Conservation (phyloP, 2,888 invertebrate species). For the Macaria liturata region DNA sequence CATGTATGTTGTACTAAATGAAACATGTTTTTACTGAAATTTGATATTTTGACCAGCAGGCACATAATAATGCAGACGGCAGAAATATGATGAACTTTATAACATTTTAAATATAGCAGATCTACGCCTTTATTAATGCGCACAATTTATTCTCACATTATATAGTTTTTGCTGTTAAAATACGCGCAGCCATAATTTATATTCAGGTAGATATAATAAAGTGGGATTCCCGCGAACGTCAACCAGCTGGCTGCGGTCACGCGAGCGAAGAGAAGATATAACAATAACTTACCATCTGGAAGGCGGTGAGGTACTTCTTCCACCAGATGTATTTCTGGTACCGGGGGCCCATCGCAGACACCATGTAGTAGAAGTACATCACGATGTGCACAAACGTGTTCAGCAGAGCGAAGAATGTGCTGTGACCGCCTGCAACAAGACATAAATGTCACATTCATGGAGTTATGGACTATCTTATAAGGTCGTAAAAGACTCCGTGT, state of each 20-base stretch:
- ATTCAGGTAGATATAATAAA: conserved; percentile 3
- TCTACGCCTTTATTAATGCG: neutral
- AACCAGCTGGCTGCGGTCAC: conserved; percentile 9
- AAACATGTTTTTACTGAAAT: too few relatives aligned
- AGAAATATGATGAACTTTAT: too few relatives aligned
- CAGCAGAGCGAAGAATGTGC: conserved; percentile 96
- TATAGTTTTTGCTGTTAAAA: conserved; percentile 11
- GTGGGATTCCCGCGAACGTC: conserved; percentile 23
- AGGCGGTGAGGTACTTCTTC: conserved; percentile 97
- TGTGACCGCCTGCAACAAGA: conserved; percentile 91
- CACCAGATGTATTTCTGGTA: conserved; percentile 98
- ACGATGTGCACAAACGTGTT: conserved; percentile 98
- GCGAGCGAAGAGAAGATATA: neutral
- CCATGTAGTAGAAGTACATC: conserved; percentile 99
- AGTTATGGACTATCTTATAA: too few relatives aligned
- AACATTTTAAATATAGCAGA: too few relatives aligned
- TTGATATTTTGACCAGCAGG: too few relatives aligned
- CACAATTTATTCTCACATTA: neutral
- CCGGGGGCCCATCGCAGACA: conserved; percentile 96
- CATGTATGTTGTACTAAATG: too few relatives aligned
- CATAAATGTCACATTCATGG: too few relatives aligned
- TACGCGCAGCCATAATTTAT: conserved; percentile 10
- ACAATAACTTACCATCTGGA: conserved; percentile 92
- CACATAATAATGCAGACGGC: too few relatives aligned
- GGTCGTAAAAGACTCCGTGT: too few relatives aligned